Evolutionary conservation across 2,113 vertebrate species (phyloP), one percentile per base, ranked within the genome.

Genomic region (Tenebrosternarchus preto): DNA sequence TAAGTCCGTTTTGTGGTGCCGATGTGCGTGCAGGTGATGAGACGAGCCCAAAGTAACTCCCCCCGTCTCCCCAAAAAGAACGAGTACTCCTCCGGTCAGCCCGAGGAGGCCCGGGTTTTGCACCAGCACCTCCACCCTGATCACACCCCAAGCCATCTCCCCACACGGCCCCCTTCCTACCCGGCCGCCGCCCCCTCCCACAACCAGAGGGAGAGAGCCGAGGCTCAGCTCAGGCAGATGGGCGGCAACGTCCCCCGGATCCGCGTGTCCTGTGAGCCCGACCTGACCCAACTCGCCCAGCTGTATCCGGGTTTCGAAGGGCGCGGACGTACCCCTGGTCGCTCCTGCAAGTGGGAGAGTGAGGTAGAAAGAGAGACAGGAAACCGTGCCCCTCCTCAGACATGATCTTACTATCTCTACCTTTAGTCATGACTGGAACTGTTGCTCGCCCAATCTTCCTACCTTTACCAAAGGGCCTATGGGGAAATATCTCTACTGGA

Each of bases 21-120:
- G 82, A 5, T 84, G 87, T 83, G 50, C 79, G 68, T 53, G 66
- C 90, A 94, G 92, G 91, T 93, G 86, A 90, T 94, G 88, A 89
- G 84, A 78, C 86, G 83, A 59, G 91, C 90, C 85, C 91, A 95
- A 92, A 94, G 91, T 93, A 96, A 94, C 88, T 94, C 83, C 0
- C 89, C 91, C 61, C 69, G 93, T 86, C 77, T 95, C 87, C 89
- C 90, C 75, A 31, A 92, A 83, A 92, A 95, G 90, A 91, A 91
- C 80, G 83, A 92, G 83, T 85, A 89, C 79, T 86, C 71, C 83
- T 92, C 89, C 88, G 87, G 22, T 76, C 87, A 87, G 82, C 80
- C 85, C 31, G 88, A 87, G n/a, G 82, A 89, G 27, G 4, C 67
- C 68, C 78, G 80, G 25, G 73, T 90, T 50, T 75, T 71, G 6